Conservation (phyloP, 2,113 vertebrate genomes). For the Puma concolor region DNA sequence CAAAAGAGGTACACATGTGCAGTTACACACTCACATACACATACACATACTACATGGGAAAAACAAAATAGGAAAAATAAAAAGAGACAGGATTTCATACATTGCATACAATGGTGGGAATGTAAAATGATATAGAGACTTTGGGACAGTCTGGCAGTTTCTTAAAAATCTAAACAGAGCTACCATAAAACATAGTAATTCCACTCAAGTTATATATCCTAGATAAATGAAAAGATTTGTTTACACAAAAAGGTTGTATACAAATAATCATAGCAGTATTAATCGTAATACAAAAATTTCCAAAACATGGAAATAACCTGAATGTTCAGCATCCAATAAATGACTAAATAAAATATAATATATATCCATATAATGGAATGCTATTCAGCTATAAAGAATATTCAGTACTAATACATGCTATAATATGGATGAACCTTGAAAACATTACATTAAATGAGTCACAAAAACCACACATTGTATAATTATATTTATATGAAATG, state of each 20-base stretch:
- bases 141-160: not conserved
- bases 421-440: not conserved
- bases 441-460: not conserved
- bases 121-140: not conserved
- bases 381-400: not conserved
- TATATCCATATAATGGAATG: not conserved
- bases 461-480: not conserved
- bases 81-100: not conserved
- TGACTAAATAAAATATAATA: not conserved
- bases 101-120: not conserved
- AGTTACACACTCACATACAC: not conserved
- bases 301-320: not conserved
- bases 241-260: not conserved
- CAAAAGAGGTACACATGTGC: not conserved
- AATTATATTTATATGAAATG: not conserved
- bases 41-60: not conserved
- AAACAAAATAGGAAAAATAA: not conserved
- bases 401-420: not conserved
- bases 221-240: conserved; percentile 7
- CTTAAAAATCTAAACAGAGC: not conserved
- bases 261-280: not conserved
- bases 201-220: not conserved
- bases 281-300: not conserved
- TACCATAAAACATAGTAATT: not conserved
- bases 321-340: not conserved